Evolutionary conservation across 1,140 invertebrate species (phyloP), one percentile per base, ranked within the genome.

Genomic region (Trichoplusia ni): DNA sequence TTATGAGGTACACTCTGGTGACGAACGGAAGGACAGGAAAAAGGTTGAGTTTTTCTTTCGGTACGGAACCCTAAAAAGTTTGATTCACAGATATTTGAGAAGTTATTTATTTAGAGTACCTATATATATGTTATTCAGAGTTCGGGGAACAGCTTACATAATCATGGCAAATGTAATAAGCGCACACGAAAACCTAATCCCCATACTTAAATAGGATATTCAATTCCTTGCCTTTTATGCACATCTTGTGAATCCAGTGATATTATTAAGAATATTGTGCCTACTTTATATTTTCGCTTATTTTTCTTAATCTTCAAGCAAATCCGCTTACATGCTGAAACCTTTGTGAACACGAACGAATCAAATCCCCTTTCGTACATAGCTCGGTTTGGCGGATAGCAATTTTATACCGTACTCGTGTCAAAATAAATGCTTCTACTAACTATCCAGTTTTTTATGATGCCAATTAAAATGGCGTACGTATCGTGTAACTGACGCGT

Each of bases 321-420:
- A 65, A 65, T 49, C 63, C 31, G 53, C 63, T 58, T 65, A 65
- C 53, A 59, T 21, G 37, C 40, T 49, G 35, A 38, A 65, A 59
- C 33, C 46, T 47, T 49, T 47, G 27, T 42, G 54, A 58, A 51
- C 44, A 58, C 46, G 53, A 59, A 64, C 61, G 54, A 35, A 49
- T 11, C 23, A 58, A 65, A 65, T 58, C 53, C 33, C n/a, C 58
- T 56, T 64, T 38, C 42, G 27, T 64, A 49, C 29, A 29, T 27
- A 44, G 37, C 54, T 42, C 42, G 54, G 54, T 58, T 58, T 58
- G 29, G 38, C 9, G 23, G 38, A 58, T 44, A 44, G 54, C 54
- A 58, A 58, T 58, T 58, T 58, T 54, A 54, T 54, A 25, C 16
- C 25, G 21, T 25, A 58, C 14, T 58, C 38, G 16, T 58, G 54